Evolutionary conservation across 1,140 invertebrate species (phyloP).

Genomic region (Brachionus rotundiformis): DNA sequence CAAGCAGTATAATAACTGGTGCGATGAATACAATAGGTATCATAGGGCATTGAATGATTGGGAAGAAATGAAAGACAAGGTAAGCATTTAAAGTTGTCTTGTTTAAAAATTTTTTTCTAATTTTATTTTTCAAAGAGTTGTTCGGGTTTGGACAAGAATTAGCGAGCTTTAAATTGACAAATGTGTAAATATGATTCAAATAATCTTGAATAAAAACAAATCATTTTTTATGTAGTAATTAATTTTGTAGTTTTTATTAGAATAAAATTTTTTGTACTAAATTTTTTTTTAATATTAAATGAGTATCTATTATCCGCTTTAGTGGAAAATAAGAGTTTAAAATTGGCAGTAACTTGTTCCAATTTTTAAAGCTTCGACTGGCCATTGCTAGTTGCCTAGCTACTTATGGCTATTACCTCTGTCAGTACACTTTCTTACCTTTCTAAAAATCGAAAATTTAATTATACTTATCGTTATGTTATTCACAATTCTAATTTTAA

Average conservation of each 20-base stretch:
- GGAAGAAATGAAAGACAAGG: conserved; percentile 47
- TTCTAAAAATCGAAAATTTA: no score
- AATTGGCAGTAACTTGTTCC: no score
- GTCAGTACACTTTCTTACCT: no score
- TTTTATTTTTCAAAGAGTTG: not conserved
- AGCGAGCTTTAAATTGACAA: not conserved
- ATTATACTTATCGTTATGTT: no score
- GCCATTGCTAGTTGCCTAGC: no score
- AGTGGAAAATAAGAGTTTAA: no score
- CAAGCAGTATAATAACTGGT: conserved; percentile 52
- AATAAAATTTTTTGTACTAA: not conserved
- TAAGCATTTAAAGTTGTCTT: not conserved
- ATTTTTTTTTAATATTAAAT: not conserved
- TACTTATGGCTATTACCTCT: no score
- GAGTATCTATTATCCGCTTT: no score
- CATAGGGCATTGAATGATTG: conserved; percentile 47
- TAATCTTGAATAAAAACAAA: not conserved
- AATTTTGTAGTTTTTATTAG: conserved; percentile 12
- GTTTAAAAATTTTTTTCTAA: not conserved
- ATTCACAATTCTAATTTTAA: no score
- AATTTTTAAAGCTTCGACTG: no score
- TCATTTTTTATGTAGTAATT: conserved; percentile 1
- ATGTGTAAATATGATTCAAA: not conserved
- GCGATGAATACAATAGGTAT: conserved; percentile 44
- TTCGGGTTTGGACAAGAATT: not conserved